Evolutionary conservation across 1,140 invertebrate species (phyloP).

Genomic region (Hydropsyche tenuis): DNA sequence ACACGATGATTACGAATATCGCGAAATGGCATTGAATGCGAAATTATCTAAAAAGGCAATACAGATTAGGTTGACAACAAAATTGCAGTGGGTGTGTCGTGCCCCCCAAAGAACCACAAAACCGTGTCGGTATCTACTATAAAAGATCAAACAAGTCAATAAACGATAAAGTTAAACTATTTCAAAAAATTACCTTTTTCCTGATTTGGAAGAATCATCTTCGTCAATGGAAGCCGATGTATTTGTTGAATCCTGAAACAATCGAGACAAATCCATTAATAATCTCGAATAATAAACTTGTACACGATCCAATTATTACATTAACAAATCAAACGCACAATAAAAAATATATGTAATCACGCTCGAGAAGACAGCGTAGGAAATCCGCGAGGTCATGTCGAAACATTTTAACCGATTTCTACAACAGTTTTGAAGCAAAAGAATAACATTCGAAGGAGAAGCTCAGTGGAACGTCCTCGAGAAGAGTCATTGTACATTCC

Average conservation of each 20-base stretch:
- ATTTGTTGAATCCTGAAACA: constrained; percentile 46
- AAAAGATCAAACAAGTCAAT: not conserved
- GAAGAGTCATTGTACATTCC: constrained; percentile 37
- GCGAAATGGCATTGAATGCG: too few relatives aligned
- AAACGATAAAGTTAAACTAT: not conserved
- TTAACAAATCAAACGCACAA: too few relatives aligned
- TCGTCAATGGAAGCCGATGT: constrained; percentile 43
- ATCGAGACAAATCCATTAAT: constrained; percentile 7
- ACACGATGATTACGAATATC: too few relatives aligned
- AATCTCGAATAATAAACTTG: too few relatives aligned
- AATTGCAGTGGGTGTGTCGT: too few relatives aligned
- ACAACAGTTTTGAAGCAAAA: not conserved
- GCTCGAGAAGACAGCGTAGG: constrained; percentile 7
- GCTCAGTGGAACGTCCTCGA: constrained; percentile 25
- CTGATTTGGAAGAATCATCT: constrained; percentile 45
- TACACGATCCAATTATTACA: too few relatives aligned
- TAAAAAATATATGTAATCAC: constrained; percentile 5
- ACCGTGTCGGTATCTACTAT: too few relatives aligned
- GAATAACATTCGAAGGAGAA: not conserved
- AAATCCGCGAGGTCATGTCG: constrained; percentile 1
- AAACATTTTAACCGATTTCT: not conserved
- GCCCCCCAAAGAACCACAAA: not conserved
- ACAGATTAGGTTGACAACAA: too few relatives aligned
- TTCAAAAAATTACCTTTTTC: constrained; percentile 44
- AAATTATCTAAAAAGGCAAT: too few relatives aligned